These are phyloP conservation scores for Mormyrus hasselquistii DNA, from an alignment of 2,797 vertebrate genomes.

Conservation along the genomic window DNA sequence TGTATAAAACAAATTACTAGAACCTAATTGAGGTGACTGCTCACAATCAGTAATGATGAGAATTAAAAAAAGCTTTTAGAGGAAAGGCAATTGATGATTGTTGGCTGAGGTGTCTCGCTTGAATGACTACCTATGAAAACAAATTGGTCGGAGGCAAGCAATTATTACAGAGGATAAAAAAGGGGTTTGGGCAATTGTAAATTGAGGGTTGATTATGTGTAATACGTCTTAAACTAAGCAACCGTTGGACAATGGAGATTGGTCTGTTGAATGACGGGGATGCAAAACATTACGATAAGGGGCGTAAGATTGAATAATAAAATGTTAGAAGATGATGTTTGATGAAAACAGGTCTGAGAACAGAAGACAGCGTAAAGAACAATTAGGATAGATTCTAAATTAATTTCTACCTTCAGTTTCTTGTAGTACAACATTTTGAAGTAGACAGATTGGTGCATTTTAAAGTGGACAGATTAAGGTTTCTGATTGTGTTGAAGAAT, in stretches of 20 bases:
- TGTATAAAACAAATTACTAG: neutral
- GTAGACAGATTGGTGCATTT: neutral
- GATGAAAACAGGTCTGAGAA: neutral
- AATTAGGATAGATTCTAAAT: neutral
- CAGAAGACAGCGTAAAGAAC: neutral
- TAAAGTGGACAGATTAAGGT: neutral
- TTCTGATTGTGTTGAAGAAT: too few relatives aligned
- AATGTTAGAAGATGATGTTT: neutral
- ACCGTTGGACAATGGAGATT: neutral
- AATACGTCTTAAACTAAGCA: neutral
- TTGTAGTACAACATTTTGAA: neutral
- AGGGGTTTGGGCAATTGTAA: neutral
- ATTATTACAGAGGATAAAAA: neutral
- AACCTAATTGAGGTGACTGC: neutral
- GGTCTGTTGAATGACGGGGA: neutral
- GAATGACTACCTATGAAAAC: neutral
- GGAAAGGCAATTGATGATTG: neutral
- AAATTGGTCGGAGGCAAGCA: neutral
- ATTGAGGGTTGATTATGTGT: neutral
- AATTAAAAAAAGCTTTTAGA: neutral
- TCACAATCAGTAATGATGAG: neutral
- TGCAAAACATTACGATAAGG: neutral
- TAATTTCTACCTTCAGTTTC: neutral
- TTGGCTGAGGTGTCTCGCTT: neutral
- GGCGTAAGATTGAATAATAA: neutral